Evolutionary conservation across 2,113 vertebrate species (phyloP).

Genomic region (Chionodraco myersi): DNA sequence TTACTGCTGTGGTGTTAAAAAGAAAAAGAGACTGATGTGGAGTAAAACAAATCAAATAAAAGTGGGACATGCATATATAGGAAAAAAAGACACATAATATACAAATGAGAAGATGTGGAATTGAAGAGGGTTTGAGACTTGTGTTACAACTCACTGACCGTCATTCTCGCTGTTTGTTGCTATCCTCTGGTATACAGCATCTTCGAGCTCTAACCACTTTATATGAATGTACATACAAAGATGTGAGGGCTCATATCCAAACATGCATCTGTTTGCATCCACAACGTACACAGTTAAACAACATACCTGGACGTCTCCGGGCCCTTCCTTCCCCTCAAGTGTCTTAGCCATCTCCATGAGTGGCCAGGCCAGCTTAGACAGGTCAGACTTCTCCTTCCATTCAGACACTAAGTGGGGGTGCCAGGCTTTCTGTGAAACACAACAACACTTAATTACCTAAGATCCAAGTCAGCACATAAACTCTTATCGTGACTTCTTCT

Average conservation of each 20-base stretch:
- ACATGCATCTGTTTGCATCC: not conserved
- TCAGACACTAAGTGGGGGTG: conserved; percentile 56
- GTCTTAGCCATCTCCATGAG: conserved; percentile 75
- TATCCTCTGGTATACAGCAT: conserved; percentile 61
- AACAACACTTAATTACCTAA: not conserved
- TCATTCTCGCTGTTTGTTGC: conserved; percentile 45
- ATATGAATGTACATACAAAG: conserved; percentile 30
- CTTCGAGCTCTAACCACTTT: conserved; percentile 71
- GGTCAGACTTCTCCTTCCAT: conserved; percentile 54
- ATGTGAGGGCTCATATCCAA: not conserved
- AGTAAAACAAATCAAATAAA: not conserved
- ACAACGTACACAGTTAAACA: not conserved
- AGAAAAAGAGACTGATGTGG: conserved; percentile 2
- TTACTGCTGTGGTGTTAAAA: conserved; percentile 51
- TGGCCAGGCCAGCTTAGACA: conserved; percentile 74
- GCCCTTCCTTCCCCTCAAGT: conserved; percentile 73
- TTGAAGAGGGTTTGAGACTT: not conserved
- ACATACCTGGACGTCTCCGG: conserved; percentile 70
- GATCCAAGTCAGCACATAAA: not conserved
- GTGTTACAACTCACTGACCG: conserved; percentile 56
- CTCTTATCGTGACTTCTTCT: not conserved
- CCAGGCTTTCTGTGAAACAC: conserved; percentile 62
- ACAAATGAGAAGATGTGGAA: not conserved
- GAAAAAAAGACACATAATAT: not conserved
- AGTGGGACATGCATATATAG: not conserved